Base-by-base conservation (phyloP, 2,888 invertebrate genomes). In the Ochropleura plecta region DNA sequence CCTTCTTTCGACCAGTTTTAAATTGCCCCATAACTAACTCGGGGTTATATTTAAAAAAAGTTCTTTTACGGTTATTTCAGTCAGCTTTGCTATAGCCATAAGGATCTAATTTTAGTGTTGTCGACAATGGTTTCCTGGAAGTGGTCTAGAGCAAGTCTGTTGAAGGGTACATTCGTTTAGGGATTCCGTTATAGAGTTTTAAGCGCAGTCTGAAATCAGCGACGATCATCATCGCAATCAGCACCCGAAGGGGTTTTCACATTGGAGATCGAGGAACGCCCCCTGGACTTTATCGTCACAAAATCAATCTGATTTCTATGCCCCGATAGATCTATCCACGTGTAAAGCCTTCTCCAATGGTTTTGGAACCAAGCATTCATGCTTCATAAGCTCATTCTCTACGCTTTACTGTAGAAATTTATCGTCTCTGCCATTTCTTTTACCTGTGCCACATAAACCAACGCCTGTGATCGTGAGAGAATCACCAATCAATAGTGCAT, bases 341-440 rank as follows among this genome's bases (percentile, higher is more conserved):
- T 51, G n/a, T 53, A 12, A 8, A n/a, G n/a, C 53, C 53, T n/a
- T n/a, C 53, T 53, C 9, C 7, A 9, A n/a, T 53, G n/a, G n/a
- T 53, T 53, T 53, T 53, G 53, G n/a, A 53, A 53, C 53, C n/a
- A 53, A 53, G 53, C n/a, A n/a, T 53, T 53, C 53, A 53, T 53
- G 53, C n/a, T 10, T n/a, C 9, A 46, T 10, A 9, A 46, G 46
- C 46, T 46, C 9, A 46, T 46, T 46, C 10, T 46, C 46, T 8
- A 46, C 46, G 8, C 46, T 10, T 9, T 46, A 46, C 46, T 46
- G 46, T 46, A 46, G 46, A 46, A 8, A 46, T 9, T 46, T 46
- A 10, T 46, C 46, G 46, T 10, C 46, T 46, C 46, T 46, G 9
- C 10, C 53, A 53, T 53, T 53, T 53, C 9, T 53, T 53, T 53